Conservation (phyloP, 2,888 invertebrate species). For the Melipona beecheii region DNA sequence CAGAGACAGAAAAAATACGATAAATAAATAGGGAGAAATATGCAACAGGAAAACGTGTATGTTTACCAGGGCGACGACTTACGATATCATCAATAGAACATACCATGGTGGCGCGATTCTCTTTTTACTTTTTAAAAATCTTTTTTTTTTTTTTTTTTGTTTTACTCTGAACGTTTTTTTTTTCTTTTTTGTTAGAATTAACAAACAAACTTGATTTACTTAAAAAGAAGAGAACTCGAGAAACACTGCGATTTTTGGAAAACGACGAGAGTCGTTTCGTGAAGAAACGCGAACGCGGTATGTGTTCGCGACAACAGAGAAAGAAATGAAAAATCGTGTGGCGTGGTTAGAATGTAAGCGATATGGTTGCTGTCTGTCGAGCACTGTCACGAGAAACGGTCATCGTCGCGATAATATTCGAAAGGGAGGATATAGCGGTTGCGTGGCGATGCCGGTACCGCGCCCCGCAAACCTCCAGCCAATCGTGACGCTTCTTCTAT, state of each 20-base stretch:
- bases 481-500: constrained; percentile 62
- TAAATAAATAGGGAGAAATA: constrained; percentile 59
- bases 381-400: constrained; percentile 64
- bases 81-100: constrained; percentile 84
- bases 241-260: constrained; percentile 12
- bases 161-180: neutral
- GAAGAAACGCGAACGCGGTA: neutral
- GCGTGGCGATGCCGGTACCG: constrained; percentile 70
- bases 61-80: constrained; percentile 84
- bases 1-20: constrained; percentile 20
- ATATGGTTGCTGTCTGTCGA: constrained; percentile 45
- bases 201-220: constrained; percentile 42
- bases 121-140: constrained; percentile 34
- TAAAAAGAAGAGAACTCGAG: constrained; percentile 26
- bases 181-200: constrained; percentile 43
- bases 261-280: neutral
- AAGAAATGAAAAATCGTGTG: neutral
- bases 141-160: neutral
- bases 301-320: neutral
- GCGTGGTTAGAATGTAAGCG: constrained; percentile 17
- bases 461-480: constrained; percentile 74
- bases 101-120: constrained; percentile 80
- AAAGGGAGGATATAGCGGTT: constrained; percentile 82
- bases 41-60: constrained; percentile 75
- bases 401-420: constrained; percentile 79